Evolutionary conservation across 2,888 invertebrate species (phyloP).

Genomic region (Eupelmus urozonus): DNA sequence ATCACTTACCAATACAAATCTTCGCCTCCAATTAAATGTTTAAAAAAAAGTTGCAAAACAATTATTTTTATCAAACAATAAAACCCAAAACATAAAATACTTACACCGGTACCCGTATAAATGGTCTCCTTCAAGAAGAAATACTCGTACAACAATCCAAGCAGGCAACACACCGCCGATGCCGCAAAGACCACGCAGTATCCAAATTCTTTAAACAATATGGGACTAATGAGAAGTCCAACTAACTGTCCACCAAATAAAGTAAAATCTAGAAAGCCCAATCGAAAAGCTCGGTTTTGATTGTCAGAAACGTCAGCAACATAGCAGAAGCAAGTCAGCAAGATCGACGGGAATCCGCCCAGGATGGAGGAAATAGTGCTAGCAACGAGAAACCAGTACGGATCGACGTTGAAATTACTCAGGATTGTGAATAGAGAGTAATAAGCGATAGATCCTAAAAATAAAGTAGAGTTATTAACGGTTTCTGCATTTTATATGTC

Average conservation of each 20-base stretch:
- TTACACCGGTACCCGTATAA: slow-evolving; percentile 12
- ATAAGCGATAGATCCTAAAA: slow-evolving; percentile 31
- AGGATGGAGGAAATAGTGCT: slow-evolving; percentile 45
- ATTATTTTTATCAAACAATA: background rate
- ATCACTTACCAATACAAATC: too few relatives aligned
- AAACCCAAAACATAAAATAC: background rate
- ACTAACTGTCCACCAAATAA: slow-evolving; percentile 52
- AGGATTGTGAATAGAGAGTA: slow-evolving; percentile 20
- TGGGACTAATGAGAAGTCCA: slow-evolving; percentile 48
- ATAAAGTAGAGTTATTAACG: background rate
- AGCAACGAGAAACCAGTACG: slow-evolving; percentile 43
- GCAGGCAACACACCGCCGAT: slow-evolving; percentile 30
- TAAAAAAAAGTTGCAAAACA: background rate
- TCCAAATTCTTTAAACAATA: slow-evolving; percentile 33
- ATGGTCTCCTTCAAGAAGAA: slow-evolving; percentile 45
- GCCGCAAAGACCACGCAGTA: slow-evolving; percentile 44
- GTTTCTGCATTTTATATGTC: too few relatives aligned
- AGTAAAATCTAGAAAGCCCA: slow-evolving; percentile 49
- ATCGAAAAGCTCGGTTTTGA: slow-evolving; percentile 47
- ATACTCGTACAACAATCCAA: slow-evolving; percentile 39
- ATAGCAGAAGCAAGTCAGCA: slow-evolving; percentile 53
- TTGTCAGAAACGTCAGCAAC: slow-evolving; percentile 44
- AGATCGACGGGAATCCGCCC: slow-evolving; percentile 56
- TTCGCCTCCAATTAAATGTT: background rate
- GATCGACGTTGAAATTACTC: slow-evolving; percentile 30